Evolutionary conservation across 35 echinoderm and acorn worm genomes (phyloP).

Genomic region (Apostichopus parvimensis): DNA sequence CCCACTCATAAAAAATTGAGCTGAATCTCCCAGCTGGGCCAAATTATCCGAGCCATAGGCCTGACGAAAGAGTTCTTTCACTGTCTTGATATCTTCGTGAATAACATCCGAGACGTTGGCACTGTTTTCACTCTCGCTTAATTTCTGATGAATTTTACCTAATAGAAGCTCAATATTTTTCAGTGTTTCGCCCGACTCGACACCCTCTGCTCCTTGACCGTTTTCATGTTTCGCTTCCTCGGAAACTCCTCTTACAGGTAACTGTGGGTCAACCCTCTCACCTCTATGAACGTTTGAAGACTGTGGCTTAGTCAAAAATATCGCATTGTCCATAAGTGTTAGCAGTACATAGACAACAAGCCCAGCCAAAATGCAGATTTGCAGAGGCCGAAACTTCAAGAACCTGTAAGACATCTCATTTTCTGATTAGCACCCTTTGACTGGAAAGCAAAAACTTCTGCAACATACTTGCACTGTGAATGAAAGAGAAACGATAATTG

Average conservation of each 20-base stretch:
- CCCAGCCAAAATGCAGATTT: constrained; percentile 46
- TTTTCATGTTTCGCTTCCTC: neutral
- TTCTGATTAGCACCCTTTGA: neutral
- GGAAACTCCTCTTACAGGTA: neutral
- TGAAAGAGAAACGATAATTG: neutral
- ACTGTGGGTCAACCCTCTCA: neutral
- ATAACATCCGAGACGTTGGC: constrained; percentile 8
- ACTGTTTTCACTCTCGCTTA: constrained; percentile 2
- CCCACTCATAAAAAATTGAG: constrained; percentile 45
- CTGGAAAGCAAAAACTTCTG: neutral
- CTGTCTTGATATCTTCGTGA: constrained; percentile 37
- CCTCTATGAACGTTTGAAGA: neutral
- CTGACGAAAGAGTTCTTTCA: constrained; percentile 42
- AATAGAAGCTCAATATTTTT: constrained; percentile 16
- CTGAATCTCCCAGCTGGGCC: constrained; percentile 11
- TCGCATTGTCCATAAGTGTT: neutral
- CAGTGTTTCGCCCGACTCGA: neutral
- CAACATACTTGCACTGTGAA: neutral
- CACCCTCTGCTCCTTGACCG: neutral
- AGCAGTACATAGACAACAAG: constrained; percentile 7
- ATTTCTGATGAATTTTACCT: constrained; percentile 11
- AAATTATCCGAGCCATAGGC: constrained; percentile 34
- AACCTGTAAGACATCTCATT: constrained; percentile 22
- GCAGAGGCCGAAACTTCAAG: constrained; percentile 34
- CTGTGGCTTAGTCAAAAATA: neutral